Conservation (phyloP, 2,888 invertebrate species). For the Villa cingulata region DNA sequence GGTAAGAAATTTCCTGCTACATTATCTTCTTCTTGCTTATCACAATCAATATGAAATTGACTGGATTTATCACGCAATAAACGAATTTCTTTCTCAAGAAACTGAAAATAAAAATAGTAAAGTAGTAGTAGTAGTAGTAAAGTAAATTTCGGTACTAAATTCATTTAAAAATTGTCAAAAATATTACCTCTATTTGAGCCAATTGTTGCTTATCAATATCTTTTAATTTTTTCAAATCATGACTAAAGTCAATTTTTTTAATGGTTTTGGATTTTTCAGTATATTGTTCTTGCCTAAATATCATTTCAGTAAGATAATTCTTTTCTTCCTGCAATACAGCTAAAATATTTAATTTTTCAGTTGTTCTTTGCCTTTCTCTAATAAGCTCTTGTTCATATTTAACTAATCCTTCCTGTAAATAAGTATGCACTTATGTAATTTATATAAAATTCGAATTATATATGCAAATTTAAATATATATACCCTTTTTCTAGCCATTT, state of each 20-base stretch:
- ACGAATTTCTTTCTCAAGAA: constrained; percentile 30
- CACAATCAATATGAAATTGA: constrained; percentile 23
- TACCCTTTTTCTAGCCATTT: constrained; percentile 35
- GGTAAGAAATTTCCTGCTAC: constrained; percentile 19
- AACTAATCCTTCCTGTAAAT: background rate
- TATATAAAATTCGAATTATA: too few species aligned
- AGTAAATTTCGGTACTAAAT: too few species aligned
- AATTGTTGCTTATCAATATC: constrained; percentile 34
- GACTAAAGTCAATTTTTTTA: constrained; percentile 6
- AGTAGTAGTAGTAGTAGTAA: background rate
- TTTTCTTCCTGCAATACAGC: constrained; percentile 43
- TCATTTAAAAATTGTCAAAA: too few species aligned
- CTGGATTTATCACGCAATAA: constrained; percentile 29
- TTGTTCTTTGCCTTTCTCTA: constrained; percentile 39
- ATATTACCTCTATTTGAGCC: constrained; percentile 40
- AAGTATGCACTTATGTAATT: too few species aligned
- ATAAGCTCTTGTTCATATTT: constrained; percentile 30
- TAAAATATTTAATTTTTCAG: constrained; percentile 41
- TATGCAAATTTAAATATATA: too few species aligned
- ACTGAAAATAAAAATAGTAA: constrained; percentile 15
- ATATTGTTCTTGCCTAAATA: constrained; percentile 29
- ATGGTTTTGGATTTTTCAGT: constrained; percentile 11
- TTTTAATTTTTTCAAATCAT: constrained; percentile 26
- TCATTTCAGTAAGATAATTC: constrained; percentile 34
- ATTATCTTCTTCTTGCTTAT: constrained; percentile 5